Evolutionary conservation across 2,113 vertebrate species (phyloP).

Genomic region (Setophaga coronata): DNA sequence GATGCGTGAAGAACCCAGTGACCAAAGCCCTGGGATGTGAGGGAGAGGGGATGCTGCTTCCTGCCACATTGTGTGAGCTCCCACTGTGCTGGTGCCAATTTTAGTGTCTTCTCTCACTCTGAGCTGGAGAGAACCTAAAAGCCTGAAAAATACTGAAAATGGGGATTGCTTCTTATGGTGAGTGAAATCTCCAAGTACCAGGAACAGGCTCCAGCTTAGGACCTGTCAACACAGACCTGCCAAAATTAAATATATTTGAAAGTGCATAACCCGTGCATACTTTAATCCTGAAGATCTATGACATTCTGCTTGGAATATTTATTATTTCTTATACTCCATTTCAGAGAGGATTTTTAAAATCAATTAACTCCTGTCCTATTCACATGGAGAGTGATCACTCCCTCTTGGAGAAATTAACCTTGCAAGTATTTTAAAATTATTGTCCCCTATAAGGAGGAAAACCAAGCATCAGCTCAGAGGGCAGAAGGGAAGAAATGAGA

Average conservation of each 20-base stretch:
- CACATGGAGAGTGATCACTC: background rate
- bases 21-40: background rate
- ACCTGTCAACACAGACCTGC: background rate
- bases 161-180: background rate
- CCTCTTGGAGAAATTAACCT: background rate
- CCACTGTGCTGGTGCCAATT: background rate
- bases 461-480: background rate
- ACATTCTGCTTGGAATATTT: background rate
- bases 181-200: background rate
- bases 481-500: background rate
- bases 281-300: background rate
- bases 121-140: background rate
- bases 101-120: slow-evolving; percentile 5
- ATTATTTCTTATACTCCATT: background rate
- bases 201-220: background rate
- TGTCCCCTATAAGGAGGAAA: background rate
- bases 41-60: background rate
- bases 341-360: background rate
- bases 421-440: background rate
- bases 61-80: background rate
- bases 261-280: background rate
- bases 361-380: background rate
- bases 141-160: background rate
- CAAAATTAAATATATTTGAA: background rate
- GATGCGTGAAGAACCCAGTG: background rate